A percentile compares a stretch with the other conserved stretches of the same genome.
phyloP scores from a whole-genome alignment of 2,113 vertebrate species.

The Dromaius novaehollandiae region DNA sequence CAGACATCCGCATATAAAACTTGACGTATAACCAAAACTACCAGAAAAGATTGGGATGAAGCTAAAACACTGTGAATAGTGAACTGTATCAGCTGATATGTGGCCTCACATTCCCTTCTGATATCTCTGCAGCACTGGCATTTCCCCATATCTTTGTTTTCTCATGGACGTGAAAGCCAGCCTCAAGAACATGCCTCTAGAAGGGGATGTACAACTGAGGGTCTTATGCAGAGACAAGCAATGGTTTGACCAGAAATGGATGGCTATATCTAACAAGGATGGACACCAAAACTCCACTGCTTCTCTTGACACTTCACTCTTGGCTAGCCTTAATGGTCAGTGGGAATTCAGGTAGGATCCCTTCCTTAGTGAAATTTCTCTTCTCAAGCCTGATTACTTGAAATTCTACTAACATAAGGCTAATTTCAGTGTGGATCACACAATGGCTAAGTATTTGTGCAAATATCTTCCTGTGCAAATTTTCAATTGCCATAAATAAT shows the following conservation, averaged over 20 bases:
- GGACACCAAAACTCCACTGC: background rate
- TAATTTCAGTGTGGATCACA: background rate
- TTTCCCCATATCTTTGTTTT: background rate
- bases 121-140: background rate
- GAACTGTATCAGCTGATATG: accelerated
- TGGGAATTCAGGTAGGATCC: background rate
- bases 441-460: background rate
- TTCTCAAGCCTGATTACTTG: background rate
- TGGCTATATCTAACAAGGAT: background rate
- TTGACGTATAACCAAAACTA: background rate
- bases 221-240: background rate
- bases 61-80: background rate
- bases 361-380: background rate
- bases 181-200: background rate
- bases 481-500: background rate
- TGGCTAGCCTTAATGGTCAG: background rate
- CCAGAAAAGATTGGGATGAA: background rate
- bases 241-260: background rate
- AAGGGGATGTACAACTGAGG: background rate
- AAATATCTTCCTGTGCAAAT: background rate
- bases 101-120: background rate
- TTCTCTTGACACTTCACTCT: background rate
- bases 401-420: background rate
- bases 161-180: background rate
- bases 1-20: background rate